phyloP scores from a whole-genome alignment of 1,140 invertebrate species.

The Tetraneura akinire region DNA sequence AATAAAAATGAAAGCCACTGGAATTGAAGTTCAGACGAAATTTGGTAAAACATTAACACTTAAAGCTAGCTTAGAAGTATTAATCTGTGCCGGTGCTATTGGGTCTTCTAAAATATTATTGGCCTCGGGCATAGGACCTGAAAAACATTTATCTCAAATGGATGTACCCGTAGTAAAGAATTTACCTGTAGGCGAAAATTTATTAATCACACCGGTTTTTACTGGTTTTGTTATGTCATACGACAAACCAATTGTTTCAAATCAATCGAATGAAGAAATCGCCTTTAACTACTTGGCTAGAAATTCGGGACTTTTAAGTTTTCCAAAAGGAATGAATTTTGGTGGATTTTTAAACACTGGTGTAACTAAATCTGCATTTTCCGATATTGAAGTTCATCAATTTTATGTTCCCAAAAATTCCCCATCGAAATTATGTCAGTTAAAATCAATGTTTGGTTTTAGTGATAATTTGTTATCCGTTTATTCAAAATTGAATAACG shows the following conservation, averaged over 20 bases:
- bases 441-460: constrained; percentile 20
- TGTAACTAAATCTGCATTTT: background rate
- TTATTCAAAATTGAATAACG: constrained; percentile 4
- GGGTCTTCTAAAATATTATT: constrained; percentile 74
- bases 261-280: constrained; percentile 11
- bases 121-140: constrained; percentile 66
- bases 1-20: constrained; percentile 62
- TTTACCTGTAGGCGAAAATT: constrained; percentile 41
- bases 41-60: constrained; percentile 52
- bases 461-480: constrained; percentile 4
- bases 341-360: constrained; percentile 25
- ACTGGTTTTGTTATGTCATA: constrained; percentile 48
- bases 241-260: constrained; percentile 56
- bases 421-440: background rate
- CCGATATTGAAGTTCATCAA: constrained; percentile 17
- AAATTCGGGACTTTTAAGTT: constrained; percentile 40
- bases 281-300: constrained; percentile 49
- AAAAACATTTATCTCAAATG: constrained; percentile 52
- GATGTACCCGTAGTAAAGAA: constrained; percentile 41
- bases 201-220: constrained; percentile 57
- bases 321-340: constrained; percentile 12
- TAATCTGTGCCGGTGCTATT: constrained; percentile 70
- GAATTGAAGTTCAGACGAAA: constrained; percentile 67
- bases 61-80: constrained; percentile 58
- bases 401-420: constrained; percentile 1